Percentiles rank a stretch among this genome's conserved stretches.
phyloP scores from a whole-genome alignment of 2,888 invertebrate genomes.

The Steinernema scapterisci region DNA sequence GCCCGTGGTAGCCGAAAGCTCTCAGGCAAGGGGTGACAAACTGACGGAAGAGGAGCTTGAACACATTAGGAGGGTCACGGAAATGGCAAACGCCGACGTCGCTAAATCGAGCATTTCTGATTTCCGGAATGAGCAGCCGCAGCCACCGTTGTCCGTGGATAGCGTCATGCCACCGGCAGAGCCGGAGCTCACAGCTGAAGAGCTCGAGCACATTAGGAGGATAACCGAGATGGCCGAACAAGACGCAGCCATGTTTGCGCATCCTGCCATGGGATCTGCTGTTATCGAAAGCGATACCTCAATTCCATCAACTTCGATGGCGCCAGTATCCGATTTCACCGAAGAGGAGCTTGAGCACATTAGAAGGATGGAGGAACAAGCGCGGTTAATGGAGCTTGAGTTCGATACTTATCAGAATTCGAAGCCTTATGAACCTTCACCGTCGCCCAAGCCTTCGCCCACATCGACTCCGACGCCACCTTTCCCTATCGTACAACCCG shows the following conservation, averaged over 20 bases:
- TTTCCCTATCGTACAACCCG: neutral
- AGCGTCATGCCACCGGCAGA: neutral
- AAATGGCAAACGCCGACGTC: constrained; percentile 37
- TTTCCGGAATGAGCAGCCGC: neutral
- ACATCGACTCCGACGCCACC: neutral
- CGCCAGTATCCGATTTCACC: constrained; percentile 35
- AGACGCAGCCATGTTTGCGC: neutral
- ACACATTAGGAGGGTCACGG: constrained; percentile 42
- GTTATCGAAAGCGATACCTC: no score
- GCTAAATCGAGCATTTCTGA: neutral
- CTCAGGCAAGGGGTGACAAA: no score
- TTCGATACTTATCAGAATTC: neutral
- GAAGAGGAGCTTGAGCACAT: constrained; percentile 50
- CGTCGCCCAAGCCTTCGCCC: neutral
- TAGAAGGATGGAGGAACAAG: constrained; percentile 10
- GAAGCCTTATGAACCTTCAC: constrained; percentile 5
- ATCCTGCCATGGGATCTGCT: no score
- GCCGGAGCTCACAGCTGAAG: constrained; percentile 40
- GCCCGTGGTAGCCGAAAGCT: neutral
- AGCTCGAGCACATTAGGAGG: constrained; percentile 42
- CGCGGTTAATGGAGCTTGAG: neutral
- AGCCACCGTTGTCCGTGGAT: neutral
- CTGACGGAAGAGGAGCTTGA: constrained; percentile 42
- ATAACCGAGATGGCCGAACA: constrained; percentile 33
- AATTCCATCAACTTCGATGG: neutral